Evolutionary conservation across 1,140 invertebrate genomes (phyloP), one percentile per base, ranked within the genome.

Genomic region (Medauroidea extradentata): DNA sequence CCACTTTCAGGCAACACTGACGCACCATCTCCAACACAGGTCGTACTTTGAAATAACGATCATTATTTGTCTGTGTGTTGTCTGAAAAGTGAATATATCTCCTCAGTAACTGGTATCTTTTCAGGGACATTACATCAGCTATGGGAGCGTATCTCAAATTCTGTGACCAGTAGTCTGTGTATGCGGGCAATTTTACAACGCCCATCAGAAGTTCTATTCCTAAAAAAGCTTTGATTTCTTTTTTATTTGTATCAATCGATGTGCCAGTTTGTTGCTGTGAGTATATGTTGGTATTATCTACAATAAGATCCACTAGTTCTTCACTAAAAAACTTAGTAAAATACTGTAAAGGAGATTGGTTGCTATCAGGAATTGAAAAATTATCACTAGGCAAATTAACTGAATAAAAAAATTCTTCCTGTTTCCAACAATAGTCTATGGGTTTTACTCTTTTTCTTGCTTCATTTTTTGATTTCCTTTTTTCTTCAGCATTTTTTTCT

Each of bases 31-130:
- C 63, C 46, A 68, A 50, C 46, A 77, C 16, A 48, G 69, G 69
- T 60, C 68, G 62, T 46, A 75, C 65, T 68, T 75, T 77, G 62
- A 68, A 67, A 8, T 74, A 64, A 63, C 64, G 60, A 63, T 76
- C 73, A 51, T 72, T 63, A 9, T 71, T 49, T 29, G 65, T 62
- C 39, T 66, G 60, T 63, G 63, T 64, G 53, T 64, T 69, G 54
- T 67, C 49, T 52, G 49, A 48, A 54, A 67, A 19, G 63, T 62
- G 63, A 49, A 70, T 23, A 61, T 50, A 57, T 38, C 54, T 61
- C 44, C 59, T 34, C 2, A 65, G 44, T 7, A 59, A 54, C 21
- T 65, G 51, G 53, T 65, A 68, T 43, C 58, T 18, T 46, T 67
- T 66, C 21, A 57, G 24, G 19, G 57, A 59, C 63, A 66, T 69